Evolutionary conservation across 2,797 vertebrate genomes (phyloP), one percentile per base, ranked within the genome.

Genomic region (Semaprochilodus insignis): DNA sequence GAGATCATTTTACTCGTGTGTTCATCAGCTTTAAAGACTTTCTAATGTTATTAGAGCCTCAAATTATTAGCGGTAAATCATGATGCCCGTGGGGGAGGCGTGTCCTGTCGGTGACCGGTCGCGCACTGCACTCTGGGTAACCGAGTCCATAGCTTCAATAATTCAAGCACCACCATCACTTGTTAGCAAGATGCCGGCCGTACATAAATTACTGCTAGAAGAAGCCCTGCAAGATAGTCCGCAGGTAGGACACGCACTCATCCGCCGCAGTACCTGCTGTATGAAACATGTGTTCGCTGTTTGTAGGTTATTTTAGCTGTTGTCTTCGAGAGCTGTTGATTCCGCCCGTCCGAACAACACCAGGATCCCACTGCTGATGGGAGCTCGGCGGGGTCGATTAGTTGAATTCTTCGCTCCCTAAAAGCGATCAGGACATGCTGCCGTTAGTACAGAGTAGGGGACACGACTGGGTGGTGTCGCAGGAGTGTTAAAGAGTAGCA

Each of bases 161-260:
- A 89, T 93, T 93, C 85, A 91, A 88, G 81, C 79, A 83, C 87
- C 79, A 83, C 87, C 70, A 69, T 83, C 72, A n/a, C 71, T 83
- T 85, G 88, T 89, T 84, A 72, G 87, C 96, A 93, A 95, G 92
- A 99, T 99, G 98, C 97, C 98, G 85, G 95, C 96, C 90, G 96
- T 98, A 78, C 97, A 99, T 90, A 99, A 96, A 89, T 94, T 99
- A 87, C 95, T 98, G 51, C 91, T 99, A 87, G 98, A 99, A 90
- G 97, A 99, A 74, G 97, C 97, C 55, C 87, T 99, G 87, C 97
- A 97, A 89, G 97, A 99, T 93, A 99, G 97, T 92, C 97, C 97
- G 80, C 97, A 99, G 97, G 98, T 99, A 97, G 88, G 92, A 17
- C 5, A 72, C 27, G 4, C 2, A 19, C 7, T 0, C 3, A 7